Base-by-base conservation (phyloP, 2,113 vertebrate genomes). In the Emberiza fucata region DNA sequence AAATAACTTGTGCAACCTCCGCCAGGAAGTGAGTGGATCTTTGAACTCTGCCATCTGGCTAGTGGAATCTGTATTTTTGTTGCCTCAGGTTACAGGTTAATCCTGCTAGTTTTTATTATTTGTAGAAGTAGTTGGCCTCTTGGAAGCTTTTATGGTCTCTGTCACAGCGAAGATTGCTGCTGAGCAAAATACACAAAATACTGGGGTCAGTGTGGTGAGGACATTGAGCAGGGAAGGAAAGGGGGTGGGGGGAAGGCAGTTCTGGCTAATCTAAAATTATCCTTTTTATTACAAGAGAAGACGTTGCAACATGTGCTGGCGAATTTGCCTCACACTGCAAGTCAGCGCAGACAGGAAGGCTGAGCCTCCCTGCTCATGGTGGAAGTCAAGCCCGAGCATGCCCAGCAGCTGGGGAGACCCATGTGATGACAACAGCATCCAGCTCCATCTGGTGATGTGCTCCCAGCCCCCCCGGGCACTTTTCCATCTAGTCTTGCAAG, bases 401-500 rank as follows among this genome's bases (percentile, higher is more conserved):
- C 98, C 98, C 98, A 97, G 97, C 97, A 96, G 98, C 97, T 96
- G 95, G 98, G 97, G 97, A 97, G 96, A 97, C 97, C 96, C 91
- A 96, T 98, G 97, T 98, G 97, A 98, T 97, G 97, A 98, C 97
- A 98, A 98, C 98, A 98, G 97, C 96, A 94, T 97, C 97, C 97
- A 97, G 96, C 97, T 97, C 98, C 98, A 98, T 98, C 99, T 98
- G 98, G 97, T 98, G 97, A 98, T 97, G 98, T 93, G 80, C 93
- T 96, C 96, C 94, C 86, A 83, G 86, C 95, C 96, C 94, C 96
- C 97, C 90, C 60, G 51, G 98, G 98, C 97, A 92, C 97, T 98
- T 98, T 98, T 98, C 98, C 98, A 98, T 98, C 97, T 98, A 98
- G 98, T 97, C 98, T 98, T 97, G 97, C 98, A 97, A 98, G 98